These are phyloP conservation scores for Geophilus truncorum DNA, from an alignment of 2,888 invertebrate genomes.

Conservation along the genomic window DNA sequence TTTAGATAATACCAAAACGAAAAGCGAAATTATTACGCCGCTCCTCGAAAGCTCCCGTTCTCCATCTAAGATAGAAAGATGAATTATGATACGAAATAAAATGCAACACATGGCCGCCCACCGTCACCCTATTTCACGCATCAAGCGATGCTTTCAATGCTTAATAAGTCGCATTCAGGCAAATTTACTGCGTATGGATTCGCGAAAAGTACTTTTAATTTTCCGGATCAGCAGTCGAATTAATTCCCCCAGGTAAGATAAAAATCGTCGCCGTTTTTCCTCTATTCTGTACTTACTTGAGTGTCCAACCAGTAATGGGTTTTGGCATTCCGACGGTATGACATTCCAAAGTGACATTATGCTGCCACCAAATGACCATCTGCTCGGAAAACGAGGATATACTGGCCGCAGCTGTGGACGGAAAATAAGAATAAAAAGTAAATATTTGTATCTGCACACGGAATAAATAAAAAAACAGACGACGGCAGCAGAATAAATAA, in stretches of 20 bases:
- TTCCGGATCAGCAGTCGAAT: not conserved
- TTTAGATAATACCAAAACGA: not conserved
- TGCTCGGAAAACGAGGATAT: conserved; percentile 35
- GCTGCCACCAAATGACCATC: conserved; percentile 34
- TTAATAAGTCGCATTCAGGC: conserved; percentile 2
- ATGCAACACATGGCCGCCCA: conserved; percentile 6
- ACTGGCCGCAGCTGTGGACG: conserved; percentile 32
- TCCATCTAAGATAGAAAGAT: not conserved
- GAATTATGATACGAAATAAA: conserved; percentile 6
- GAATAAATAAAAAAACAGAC: not conserved
- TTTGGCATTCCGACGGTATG: conserved; percentile 33
- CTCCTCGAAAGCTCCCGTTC: not conserved
- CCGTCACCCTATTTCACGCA: conserved; percentile 10
- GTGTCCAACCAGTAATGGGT: conserved; percentile 32
- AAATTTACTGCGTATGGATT: conserved; percentile 13
- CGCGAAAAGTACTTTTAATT: not conserved
- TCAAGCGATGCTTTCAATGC: conserved; percentile 5
- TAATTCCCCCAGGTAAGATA: not conserved
- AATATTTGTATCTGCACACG: not conserved
- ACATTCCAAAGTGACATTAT: conserved; percentile 32
- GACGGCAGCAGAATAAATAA: not conserved
- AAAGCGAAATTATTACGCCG: not conserved
- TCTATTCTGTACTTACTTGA: conserved; percentile 22
- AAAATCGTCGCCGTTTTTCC: not conserved
- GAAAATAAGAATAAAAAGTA: not conserved